Percentiles rank a stretch among this genome's conserved stretches.
Conservation (phyloP, 2,888 invertebrate species). For the Cecidostiba fungosa region DNA sequence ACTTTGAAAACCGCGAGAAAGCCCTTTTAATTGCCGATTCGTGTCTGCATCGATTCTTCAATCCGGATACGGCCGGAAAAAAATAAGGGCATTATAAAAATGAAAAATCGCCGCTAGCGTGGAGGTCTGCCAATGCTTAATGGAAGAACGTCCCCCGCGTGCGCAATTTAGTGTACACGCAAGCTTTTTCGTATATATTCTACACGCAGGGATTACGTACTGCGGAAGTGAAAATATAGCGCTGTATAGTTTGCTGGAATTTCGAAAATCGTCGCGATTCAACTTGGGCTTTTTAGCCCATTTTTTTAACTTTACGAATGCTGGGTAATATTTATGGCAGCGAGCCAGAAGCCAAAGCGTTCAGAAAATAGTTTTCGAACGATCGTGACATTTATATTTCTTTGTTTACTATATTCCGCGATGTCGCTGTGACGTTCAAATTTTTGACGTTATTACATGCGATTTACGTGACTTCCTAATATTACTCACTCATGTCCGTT, state of each 20-base stretch:
- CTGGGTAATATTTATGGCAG: neutral
- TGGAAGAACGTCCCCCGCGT: conserved; percentile 40
- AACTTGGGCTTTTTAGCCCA: neutral
- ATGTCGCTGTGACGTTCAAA: too few relatives aligned
- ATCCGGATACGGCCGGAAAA: conserved; percentile 15
- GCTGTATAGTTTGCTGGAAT: neutral
- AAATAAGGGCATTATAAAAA: conserved; percentile 45
- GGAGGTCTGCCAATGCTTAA: conserved; percentile 41
- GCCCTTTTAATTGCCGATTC: conserved; percentile 25
- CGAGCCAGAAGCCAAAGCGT: neutral
- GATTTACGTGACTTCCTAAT: too few relatives aligned
- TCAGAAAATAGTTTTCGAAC: neutral
- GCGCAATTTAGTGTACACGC: conserved; percentile 19
- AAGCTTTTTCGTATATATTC: neutral
- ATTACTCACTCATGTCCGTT: neutral
- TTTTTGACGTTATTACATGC: neutral
- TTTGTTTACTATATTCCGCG: neutral
- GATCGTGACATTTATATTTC: neutral
- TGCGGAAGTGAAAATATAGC: neutral
- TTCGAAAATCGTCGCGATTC: conserved; percentile 1
- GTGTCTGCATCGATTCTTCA: conserved; percentile 42
- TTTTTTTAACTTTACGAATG: neutral
- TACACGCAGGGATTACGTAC: neutral
- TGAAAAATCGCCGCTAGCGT: conserved; percentile 24
- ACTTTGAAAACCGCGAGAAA: conserved; percentile 16